phyloP scores from a whole-genome alignment of 2,888 invertebrate species.

The Schizaphis graminum region DNA sequence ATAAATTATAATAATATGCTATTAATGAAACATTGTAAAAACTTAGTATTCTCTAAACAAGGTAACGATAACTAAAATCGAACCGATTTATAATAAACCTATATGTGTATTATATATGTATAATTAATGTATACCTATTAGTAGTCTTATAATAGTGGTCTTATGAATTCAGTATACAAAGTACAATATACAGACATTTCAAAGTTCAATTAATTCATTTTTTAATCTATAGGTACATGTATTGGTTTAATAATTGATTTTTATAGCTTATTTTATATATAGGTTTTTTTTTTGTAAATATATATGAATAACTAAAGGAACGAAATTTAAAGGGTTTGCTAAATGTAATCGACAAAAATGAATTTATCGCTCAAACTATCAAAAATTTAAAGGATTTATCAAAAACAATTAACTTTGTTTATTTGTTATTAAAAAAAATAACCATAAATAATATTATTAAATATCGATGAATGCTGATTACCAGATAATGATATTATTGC shows the following conservation, averaged over 20 bases:
- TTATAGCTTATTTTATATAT: not conserved
- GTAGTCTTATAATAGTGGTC: not conserved
- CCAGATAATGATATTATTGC: too few species aligned
- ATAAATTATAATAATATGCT: not conserved
- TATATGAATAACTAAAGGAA: not conserved
- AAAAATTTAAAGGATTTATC: not conserved
- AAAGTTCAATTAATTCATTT: not conserved
- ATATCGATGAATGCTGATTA: not conserved
- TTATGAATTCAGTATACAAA: not conserved
- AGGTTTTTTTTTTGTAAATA: not conserved
- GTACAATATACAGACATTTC: not conserved
- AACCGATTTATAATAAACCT: not conserved
- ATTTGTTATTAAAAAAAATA: not conserved
- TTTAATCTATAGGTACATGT: not conserved
- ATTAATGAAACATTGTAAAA: not conserved
- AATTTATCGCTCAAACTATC: not conserved
- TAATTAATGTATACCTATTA: not conserved
- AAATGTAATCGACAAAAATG: not conserved
- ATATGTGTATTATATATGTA: not conserved
- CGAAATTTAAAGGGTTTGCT: not conserved
- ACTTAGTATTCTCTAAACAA: not conserved
- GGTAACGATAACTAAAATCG: not conserved
- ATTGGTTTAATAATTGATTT: not conserved
- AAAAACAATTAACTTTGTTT: not conserved
- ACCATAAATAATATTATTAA: not conserved